phyloP scores from a whole-genome alignment of 1,140 invertebrate species.

The Pteromalus puparum region DNA sequence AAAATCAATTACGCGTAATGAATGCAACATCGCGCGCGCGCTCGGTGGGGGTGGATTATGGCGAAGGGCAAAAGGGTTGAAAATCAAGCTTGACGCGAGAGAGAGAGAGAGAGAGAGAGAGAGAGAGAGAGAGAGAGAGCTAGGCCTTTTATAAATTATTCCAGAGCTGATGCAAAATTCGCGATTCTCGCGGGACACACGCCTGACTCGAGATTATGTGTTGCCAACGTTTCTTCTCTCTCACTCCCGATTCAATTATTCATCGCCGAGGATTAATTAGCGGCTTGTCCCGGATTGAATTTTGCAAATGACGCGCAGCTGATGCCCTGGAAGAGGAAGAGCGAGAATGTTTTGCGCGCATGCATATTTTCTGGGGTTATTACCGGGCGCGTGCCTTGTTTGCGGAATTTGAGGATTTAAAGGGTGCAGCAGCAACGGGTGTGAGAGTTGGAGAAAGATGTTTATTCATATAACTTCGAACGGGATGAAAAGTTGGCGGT shows the following conservation, averaged over 20 bases:
- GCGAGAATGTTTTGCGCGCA: background rate
- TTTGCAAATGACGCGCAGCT: conserved; percentile 18
- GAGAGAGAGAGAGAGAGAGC: too few species aligned
- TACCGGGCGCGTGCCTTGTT: background rate
- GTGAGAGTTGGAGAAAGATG: too few species aligned
- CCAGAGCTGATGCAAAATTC: background rate
- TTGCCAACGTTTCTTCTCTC: background rate
- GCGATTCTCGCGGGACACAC: conserved; percentile 14
- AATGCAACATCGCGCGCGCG: conserved; percentile 64
- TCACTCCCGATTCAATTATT: conserved; percentile 32
- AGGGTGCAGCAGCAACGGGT: too few species aligned
- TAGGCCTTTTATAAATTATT: conserved; percentile 41
- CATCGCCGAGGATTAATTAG: conserved; percentile 38
- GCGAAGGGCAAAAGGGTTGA: background rate
- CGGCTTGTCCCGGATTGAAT: conserved; percentile 26
- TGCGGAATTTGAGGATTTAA: background rate
- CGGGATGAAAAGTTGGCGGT: too few species aligned
- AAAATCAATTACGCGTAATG: conserved; percentile 70
- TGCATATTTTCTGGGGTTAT: background rate
- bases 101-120: too few species aligned
- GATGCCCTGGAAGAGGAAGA: background rate
- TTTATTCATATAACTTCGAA: too few species aligned
- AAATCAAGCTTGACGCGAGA: conserved; percentile 28
- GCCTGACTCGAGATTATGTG: background rate
- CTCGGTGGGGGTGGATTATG: background rate